These are phyloP conservation scores for Microplitis mediator DNA, from an alignment of 1,140 invertebrate genomes.

Conservation along the genomic window DNA sequence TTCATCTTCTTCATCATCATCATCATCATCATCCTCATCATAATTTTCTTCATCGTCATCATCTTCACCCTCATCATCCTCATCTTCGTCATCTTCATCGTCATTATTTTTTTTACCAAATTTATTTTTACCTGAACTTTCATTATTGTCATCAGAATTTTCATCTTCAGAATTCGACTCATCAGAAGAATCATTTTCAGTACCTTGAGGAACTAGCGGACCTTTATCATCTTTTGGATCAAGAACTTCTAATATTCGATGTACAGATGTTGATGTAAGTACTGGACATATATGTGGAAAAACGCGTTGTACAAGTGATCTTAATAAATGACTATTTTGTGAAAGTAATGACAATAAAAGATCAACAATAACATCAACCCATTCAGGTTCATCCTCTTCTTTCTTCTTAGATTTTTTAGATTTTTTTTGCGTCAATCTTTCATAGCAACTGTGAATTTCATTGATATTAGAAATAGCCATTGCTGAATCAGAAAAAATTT, in stretches of 20 bases:
- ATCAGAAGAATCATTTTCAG: slow-evolving; percentile 40
- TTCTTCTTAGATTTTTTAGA: slow-evolving; percentile 48
- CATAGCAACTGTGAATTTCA: slow-evolving; percentile 73
- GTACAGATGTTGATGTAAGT: slow-evolving; percentile 70
- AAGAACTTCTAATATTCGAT: slow-evolving; percentile 76
- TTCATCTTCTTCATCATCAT: slow-evolving; percentile 60
- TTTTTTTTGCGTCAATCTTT: slow-evolving; percentile 62
- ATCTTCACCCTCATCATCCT: slow-evolving; percentile 40
- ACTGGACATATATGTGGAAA: slow-evolving; percentile 75
- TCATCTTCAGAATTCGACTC: slow-evolving; percentile 55
- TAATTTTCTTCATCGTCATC: slow-evolving; percentile 49
- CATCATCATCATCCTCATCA: slow-evolving; percentile 43
- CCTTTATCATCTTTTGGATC: slow-evolving; percentile 70
- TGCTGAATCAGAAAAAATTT: slow-evolving; percentile 72
- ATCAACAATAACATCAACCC: slow-evolving; percentile 82
- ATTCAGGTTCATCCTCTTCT: slow-evolving; percentile 68
- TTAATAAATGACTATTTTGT: slow-evolving; percentile 70
- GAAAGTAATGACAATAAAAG: slow-evolving; percentile 76
- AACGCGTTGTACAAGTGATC: slow-evolving; percentile 72
- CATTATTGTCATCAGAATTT: slow-evolving; percentile 51
- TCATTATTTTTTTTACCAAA: slow-evolving; percentile 51
- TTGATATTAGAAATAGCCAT: slow-evolving; percentile 70
- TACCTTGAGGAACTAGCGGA: slow-evolving; percentile 57
- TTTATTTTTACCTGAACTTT: slow-evolving; percentile 40
- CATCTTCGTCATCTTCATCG: slow-evolving; percentile 47